A percentile compares a stretch with the other conserved stretches of the same genome.
These are phyloP conservation scores for Falcaria lacertinaria DNA, from an alignment of 2,888 invertebrate genomes.

Conservation along the genomic window DNA sequence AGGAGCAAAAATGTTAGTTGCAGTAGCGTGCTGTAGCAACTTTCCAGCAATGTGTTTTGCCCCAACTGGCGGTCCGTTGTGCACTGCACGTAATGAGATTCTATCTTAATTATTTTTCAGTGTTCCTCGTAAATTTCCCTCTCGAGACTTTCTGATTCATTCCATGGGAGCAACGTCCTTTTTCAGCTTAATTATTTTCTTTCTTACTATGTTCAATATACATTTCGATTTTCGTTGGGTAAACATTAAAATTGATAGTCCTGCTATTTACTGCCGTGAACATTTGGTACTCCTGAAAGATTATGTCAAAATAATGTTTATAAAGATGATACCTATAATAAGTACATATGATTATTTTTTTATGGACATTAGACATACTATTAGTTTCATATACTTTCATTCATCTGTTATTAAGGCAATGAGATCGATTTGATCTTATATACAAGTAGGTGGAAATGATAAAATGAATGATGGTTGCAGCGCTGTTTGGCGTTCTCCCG, in stretches of 20 bases:
- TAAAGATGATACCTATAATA: no score
- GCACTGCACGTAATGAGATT: constrained; percentile 51
- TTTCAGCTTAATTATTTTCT: constrained; percentile 61
- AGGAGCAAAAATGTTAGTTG: not conserved
- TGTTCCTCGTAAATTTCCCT: constrained; percentile 53
- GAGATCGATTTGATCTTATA: no score
- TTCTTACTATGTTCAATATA: constrained; percentile 68
- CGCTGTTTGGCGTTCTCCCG: constrained; percentile 16
- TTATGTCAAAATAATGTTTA: constrained; percentile 60
- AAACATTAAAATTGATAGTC: constrained; percentile 73
- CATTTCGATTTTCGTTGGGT: constrained; percentile 61
- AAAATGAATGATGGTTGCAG: constrained; percentile 31
- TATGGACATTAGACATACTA: no score
- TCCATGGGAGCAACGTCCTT: constrained; percentile 57
- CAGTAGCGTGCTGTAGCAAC: not conserved
- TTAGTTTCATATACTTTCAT: no score
- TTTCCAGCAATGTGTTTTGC: not conserved
- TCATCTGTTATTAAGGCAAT: no score
- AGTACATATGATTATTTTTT: no score
- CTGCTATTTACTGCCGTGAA: constrained; percentile 63
- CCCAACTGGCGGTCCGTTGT: constrained; percentile 17
- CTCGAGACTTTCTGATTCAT: constrained; percentile 48
- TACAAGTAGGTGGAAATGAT: constrained; percentile 20
- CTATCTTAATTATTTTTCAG: constrained; percentile 63
- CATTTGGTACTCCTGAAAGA: constrained; percentile 65